Base-by-base conservation (phyloP, 2,888 invertebrate genomes). In the Lymantria dispar region DNA sequence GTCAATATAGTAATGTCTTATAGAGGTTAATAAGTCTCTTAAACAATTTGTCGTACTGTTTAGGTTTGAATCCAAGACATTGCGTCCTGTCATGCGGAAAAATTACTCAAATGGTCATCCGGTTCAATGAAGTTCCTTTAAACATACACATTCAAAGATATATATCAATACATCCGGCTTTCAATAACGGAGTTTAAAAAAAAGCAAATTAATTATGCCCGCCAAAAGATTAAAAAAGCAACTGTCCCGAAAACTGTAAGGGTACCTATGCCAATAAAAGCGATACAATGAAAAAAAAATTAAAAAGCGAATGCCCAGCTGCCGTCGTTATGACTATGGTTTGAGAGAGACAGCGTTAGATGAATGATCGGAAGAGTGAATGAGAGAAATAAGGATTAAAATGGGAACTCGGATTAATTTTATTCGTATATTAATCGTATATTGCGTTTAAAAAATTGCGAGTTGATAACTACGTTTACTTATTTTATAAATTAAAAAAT, bases 281-380 rank as follows among this genome's bases (percentile, higher is more conserved):
- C 70, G 77, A 77, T 59, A 80, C 76, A 81, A 77, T 68, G 68
- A 74, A 78, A 80, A 78, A 80, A 76, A 71, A 42, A 74, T 76
- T 64, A 69, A 83, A 85, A 85, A 85, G 84, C 72, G 78, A 82
- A 82, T 76, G 76, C 76, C 80, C 89, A 90, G 89, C 89, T 90
- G 89, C 89, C 80, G 77, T 74, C 78, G 83, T 85, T 83, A 85
- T 85, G 68, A 77, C 75, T 76, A 79, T 74, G 64, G 80, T 60
- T 69, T 48, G 76, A 83, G 60, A 41, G 80, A 68, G 78, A 85
- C 43, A 41, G 55, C 40, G 37, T 45, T 58, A 69, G 58, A 51
- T 44, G 37, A 12, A 50, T 31, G 11, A 9, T 33, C 36, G 29
- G 56, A 51, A 13, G 81, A 51, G 69, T n/a, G 75, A 84, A 61